Percentiles rank a stretch among this genome's conserved stretches.
These are phyloP conservation scores for Aythya baeri DNA, from an alignment of 2,113 vertebrate genomes.

Conservation along the genomic window DNA sequence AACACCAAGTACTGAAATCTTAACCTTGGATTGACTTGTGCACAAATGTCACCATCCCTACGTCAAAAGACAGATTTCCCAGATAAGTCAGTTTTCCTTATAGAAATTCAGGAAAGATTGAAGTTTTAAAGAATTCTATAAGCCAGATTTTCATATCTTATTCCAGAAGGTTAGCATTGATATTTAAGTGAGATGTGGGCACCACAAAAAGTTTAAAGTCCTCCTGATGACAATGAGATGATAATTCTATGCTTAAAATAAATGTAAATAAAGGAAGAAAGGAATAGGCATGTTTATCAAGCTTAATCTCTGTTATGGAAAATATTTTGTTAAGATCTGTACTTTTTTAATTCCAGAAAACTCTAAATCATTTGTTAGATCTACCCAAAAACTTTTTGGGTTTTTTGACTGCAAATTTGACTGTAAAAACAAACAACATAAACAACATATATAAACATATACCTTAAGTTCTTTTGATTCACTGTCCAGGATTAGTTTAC, in stretches of 20 bases:
- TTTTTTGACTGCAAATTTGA: background rate
- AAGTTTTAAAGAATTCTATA: background rate
- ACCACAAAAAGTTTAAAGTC: background rate
- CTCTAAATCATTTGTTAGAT: background rate
- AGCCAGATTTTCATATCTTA: background rate
- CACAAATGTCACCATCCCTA: constrained; percentile 20
- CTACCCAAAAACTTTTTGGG: background rate
- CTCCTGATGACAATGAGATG: background rate
- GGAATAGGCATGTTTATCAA: background rate
- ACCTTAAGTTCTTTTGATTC: background rate
- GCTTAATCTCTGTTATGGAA: background rate
- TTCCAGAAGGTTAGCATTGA: background rate
- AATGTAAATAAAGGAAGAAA: background rate
- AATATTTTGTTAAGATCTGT: background rate
- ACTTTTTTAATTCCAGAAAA: background rate
- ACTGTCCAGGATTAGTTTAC: background rate
- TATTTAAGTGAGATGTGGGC: background rate
- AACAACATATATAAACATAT: background rate
- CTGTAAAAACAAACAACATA: background rate
- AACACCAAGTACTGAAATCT: constrained; percentile 12
- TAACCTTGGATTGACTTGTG: background rate
- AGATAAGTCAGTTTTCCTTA: background rate
- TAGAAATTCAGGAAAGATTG: background rate
- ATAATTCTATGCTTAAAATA: constrained; percentile 26
- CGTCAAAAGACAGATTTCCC: constrained; percentile 30